Base-by-base conservation (phyloP, 2,888 invertebrate species). In the Trilocha varians region DNA sequence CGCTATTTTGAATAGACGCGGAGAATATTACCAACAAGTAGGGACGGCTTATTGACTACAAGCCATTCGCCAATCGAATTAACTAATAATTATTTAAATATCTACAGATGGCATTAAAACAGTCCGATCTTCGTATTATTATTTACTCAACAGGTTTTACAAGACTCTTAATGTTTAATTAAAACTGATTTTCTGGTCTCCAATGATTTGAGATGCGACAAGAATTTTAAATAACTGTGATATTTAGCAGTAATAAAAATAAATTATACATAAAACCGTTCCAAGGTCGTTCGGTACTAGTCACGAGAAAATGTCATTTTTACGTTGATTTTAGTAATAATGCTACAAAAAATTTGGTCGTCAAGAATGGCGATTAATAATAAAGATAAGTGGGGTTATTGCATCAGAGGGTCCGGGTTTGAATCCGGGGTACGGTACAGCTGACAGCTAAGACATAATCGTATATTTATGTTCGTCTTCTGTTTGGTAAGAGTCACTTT, bases 401-500 rank as follows among this genome's bases (percentile, higher is more conserved):
- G 11, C 5, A 25, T 5, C 25, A 25, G 2, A 6, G 25, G 5
- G 4, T 25, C 2, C 11, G 25, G 25, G 25, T 25, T 25, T 25
- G 1, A 25, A n/a, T n/a, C n/a, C n/a, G n/a, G n/a, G n/a, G n/a
- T n/a, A n/a, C n/a, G n/a, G n/a, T n/a, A n/a, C n/a, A n/a, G n/a
- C 44, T 50, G 42, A 48, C 57, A 50, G 46, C 55, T 52, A 51
- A 51, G 47, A 57, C 53, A 62, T 67, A 69, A 67, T 68, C 63
- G 48, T 58, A 62, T 66, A 65, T 70, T 70, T 70, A 69, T 69
- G 62, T 62, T 57, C 50, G 53, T 70, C 68, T 69, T 70, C 65
- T 54, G 52, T 60, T 74, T 75, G 71, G 68, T 69, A 70, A 76
- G 64, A 64, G 52, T 65, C 65, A 73, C 71, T 78, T 76, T 80